A percentile compares a stretch with the other conserved stretches of the same genome.
Evolutionary conservation across 1,140 invertebrate genomes (phyloP).

Genomic region (Diuraphis noxia): DNA sequence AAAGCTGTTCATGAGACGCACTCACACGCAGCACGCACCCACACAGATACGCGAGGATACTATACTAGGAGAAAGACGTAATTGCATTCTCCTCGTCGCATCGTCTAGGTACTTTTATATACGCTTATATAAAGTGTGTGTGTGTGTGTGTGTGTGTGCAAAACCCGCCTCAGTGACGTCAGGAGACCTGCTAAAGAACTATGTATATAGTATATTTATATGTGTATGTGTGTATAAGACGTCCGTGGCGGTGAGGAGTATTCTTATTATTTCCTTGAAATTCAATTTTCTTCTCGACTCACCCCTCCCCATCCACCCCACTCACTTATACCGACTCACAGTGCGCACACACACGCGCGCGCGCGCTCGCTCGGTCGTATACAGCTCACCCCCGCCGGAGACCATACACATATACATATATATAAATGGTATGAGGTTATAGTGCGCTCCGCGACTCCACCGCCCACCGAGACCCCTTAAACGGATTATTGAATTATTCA

Average conservation of each 20-base stretch:
- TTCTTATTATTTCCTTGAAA: constrained; percentile 43
- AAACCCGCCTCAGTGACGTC: background rate
- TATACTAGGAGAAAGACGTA: background rate
- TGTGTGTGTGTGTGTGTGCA: background rate
- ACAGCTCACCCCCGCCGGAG: background rate
- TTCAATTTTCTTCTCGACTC: constrained; percentile 45
- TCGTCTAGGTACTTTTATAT: background rate
- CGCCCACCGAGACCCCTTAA: constrained; percentile 13
- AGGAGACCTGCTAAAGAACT: background rate
- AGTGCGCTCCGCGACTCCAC: background rate
- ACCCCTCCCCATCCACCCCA: background rate
- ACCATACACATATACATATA: background rate
- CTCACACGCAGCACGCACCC: background rate
- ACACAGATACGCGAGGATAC: background rate
- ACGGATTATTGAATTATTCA: constrained; percentile 53
- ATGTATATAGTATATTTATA: too few species aligned
- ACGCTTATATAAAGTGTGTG: background rate
- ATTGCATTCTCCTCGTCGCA: background rate
- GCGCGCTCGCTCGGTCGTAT: background rate
- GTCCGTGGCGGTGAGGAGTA: background rate
- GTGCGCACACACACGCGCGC: background rate
- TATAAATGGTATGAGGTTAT: background rate
- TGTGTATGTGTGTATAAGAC: background rate
- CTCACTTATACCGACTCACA: background rate
- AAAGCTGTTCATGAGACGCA: background rate